Percentiles rank a stretch among this genome's conserved stretches.
Conservation (phyloP, 1,140 invertebrate genomes). For the Euwallacea fornicatus region DNA sequence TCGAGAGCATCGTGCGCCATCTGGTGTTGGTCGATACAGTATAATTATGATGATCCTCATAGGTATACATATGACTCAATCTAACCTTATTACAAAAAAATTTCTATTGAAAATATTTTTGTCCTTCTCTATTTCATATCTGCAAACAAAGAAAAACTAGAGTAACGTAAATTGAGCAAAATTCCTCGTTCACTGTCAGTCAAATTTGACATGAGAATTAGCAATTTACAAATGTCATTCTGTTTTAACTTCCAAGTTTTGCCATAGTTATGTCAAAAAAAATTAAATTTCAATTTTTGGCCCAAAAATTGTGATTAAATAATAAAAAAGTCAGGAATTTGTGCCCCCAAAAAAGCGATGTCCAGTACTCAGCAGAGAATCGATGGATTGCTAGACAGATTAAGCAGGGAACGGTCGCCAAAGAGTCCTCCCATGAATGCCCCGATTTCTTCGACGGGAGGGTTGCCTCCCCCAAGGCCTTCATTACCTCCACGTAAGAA, state of each 20-base stretch:
- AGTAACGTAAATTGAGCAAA: no score
- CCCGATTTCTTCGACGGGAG: conserved; percentile 33
- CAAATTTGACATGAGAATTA: no score
- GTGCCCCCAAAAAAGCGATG: conserved; percentile 25
- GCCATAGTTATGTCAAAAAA: conserved; percentile 28
- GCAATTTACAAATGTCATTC: no score
- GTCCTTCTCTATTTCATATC: no score
- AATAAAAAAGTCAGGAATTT: background rate
- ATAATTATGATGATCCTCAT: no score
- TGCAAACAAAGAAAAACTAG: no score
- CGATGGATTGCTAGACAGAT: conserved; percentile 45
- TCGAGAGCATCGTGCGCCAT: conserved; percentile 29
- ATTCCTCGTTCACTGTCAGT: no score
- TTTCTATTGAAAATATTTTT: no score
- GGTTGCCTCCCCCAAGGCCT: conserved; percentile 39
- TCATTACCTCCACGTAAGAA: conserved; percentile 29
- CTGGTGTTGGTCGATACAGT: background rate
- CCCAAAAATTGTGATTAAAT: conserved; percentile 7
- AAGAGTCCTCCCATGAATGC: conserved; percentile 38
- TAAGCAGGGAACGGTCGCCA: conserved; percentile 41
- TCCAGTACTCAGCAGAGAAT: conserved; percentile 48
- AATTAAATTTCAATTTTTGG: conserved; percentile 25
- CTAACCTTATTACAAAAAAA: no score
- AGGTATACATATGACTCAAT: no score
- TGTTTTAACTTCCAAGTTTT: no score